Evolutionary conservation across 2,888 invertebrate genomes (phyloP).

Genomic region (Crioceris asparagi): DNA sequence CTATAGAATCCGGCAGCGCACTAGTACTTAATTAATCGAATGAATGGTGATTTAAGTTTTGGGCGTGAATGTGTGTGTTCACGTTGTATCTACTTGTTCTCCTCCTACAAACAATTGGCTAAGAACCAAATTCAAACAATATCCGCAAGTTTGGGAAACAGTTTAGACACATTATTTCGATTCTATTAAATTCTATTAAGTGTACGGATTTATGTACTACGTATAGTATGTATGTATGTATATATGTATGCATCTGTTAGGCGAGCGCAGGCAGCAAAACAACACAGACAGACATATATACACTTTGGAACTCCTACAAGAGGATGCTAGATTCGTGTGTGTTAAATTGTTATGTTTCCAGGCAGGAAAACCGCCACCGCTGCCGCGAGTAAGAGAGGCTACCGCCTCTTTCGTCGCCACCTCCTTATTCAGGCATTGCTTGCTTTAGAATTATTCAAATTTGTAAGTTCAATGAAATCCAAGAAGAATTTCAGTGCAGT

Average conservation of each 20-base stretch:
- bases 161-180: constrained; percentile 34
- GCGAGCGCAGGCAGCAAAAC: too few species aligned
- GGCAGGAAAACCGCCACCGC: constrained; percentile 8
- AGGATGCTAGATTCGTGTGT: constrained; percentile 15
- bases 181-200: constrained; percentile 39
- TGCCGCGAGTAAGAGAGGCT: background rate
- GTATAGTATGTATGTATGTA: constrained; percentile 26
- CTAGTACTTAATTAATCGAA: constrained; percentile 32
- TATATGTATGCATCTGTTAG: constrained; percentile 10
- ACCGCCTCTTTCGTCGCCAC: constrained; percentile 1
- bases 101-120: constrained; percentile 38
- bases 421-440: too few species aligned
- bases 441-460: too few species aligned
- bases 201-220: constrained; percentile 35
- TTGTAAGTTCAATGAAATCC: too few species aligned
- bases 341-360: constrained; percentile 20
- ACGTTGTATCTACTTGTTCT: too few species aligned
- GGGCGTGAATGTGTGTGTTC: too few species aligned
- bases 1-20: too few species aligned
- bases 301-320: constrained; percentile 23
- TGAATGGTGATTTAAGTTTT: constrained; percentile 36
- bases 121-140: constrained; percentile 37
- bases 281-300: too few species aligned
- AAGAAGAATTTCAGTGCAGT: too few species aligned
- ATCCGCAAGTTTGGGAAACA: constrained; percentile 33